Evolutionary conservation across 2,888 invertebrate genomes (phyloP).

Genomic region (Acanthococcus lagerstroemiae): DNA sequence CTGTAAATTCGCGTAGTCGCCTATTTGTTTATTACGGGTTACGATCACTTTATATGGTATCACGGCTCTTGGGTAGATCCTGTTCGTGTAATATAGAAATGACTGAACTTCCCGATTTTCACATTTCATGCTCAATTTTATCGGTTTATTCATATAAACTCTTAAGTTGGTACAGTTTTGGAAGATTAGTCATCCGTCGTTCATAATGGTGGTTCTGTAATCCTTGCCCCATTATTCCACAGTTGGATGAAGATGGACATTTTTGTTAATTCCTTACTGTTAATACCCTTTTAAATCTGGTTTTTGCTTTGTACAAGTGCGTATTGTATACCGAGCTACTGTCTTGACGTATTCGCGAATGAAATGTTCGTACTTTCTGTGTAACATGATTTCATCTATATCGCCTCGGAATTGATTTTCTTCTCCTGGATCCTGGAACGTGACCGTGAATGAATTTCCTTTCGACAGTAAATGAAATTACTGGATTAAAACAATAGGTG

Average conservation of each 20-base stretch:
- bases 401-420: too few relatives aligned
- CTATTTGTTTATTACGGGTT: slow-evolving; percentile 12
- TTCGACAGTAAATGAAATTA: too few relatives aligned
- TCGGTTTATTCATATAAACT: background rate
- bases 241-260: background rate
- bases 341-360: too few relatives aligned
- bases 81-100: slow-evolving; percentile 3
- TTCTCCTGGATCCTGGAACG: too few relatives aligned
- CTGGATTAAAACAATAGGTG: too few relatives aligned
- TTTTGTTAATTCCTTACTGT: background rate
- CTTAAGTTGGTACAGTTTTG: background rate
- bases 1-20: slow-evolving; percentile 12
- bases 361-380: too few relatives aligned
- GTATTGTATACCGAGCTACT: too few relatives aligned
- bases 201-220: background rate
- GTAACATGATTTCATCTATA: too few relatives aligned
- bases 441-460: too few relatives aligned
- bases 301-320: too few relatives aligned
- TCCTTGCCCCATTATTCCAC: background rate
- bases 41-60: slow-evolving; percentile 20
- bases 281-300: background rate
- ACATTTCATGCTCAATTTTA: background rate
- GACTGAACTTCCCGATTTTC: background rate
- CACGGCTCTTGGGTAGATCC: slow-evolving; percentile 17
- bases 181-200: background rate